phyloP scores from a whole-genome alignment of 2,888 invertebrate genomes.

The Hanleya hanleyi region DNA sequence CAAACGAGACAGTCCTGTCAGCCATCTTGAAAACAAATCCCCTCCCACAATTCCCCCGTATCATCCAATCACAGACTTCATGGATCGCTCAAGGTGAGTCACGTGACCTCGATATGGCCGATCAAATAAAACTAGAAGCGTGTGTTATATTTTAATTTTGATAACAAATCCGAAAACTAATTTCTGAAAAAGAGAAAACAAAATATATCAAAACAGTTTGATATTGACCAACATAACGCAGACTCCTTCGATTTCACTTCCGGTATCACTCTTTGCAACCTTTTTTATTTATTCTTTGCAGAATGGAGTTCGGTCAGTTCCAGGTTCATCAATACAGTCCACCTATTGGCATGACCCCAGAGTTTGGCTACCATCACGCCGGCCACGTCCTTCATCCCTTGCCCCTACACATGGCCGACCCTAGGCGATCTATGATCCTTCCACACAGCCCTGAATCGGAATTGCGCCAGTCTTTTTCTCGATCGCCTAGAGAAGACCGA shows the following conservation, averaged over 20 bases:
- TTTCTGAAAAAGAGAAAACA: no score
- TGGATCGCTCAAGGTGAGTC: conserved; percentile 48
- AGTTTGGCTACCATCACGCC: conserved; percentile 33
- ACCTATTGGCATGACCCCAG: conserved; percentile 42
- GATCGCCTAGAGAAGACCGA: conserved; percentile 6
- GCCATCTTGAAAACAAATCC: background rate
- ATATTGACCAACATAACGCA: no score
- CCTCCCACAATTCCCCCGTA: conserved; percentile 29
- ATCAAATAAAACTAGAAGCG: no score
- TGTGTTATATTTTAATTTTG: no score
- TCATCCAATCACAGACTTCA: conserved; percentile 43
- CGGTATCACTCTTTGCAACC: no score
- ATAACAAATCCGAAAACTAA: no score
- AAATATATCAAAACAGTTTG: no score
- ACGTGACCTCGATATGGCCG: background rate
- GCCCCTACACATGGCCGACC: conserved; percentile 18
- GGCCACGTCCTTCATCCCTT: conserved; percentile 20
- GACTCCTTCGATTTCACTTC: no score
- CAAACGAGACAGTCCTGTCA: conserved; percentile 51
- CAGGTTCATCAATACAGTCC: conserved; percentile 43
- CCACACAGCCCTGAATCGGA: conserved; percentile 3
- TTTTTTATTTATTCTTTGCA: conserved; percentile 34
- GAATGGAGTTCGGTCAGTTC: conserved; percentile 46
- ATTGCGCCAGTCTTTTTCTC: background rate
- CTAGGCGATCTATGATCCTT: conserved; percentile 4